Evolutionary conservation across 2,797 vertebrate species (phyloP).

Genomic region (Schizothorax lantsangensis): DNA sequence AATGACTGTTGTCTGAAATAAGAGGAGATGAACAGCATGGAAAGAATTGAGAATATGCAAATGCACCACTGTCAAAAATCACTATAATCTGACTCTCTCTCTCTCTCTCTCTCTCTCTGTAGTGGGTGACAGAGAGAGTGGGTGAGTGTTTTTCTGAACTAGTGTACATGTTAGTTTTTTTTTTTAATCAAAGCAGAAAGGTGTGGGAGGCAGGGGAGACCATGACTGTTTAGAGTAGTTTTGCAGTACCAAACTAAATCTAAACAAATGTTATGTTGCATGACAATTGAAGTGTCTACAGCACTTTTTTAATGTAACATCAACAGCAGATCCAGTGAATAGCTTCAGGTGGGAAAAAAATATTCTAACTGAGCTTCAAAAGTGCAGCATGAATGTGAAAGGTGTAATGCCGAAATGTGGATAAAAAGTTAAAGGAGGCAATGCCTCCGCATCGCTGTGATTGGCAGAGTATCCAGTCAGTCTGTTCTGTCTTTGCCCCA

Average conservation of each 20-base stretch:
- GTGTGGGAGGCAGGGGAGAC: not conserved
- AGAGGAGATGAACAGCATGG: conserved; percentile 58
- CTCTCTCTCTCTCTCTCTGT: too few species aligned
- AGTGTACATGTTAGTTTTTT: not conserved
- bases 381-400: not conserved
- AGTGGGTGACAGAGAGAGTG: too few species aligned
- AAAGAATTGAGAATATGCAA: conserved; percentile 58
- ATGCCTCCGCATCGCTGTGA: not conserved
- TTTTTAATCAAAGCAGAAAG: not conserved
- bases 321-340: not conserved
- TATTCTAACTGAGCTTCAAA: not conserved
- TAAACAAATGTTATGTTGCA: not conserved
- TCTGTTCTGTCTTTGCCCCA: not conserved
- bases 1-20: conserved; percentile 54
- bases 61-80: conserved; percentile 19
- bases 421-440: not conserved
- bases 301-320: not conserved
- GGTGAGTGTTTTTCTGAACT: not conserved
- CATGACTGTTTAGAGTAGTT: not conserved
- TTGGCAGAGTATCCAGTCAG: not conserved
- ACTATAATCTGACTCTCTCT: not conserved
- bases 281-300: not conserved
- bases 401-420: not conserved
- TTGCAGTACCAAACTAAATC: not conserved
- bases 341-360: not conserved